phyloP scores from a whole-genome alignment of 2,113 vertebrate species.

The Pan troglodytes region NHGRI_mPanTro3-v2.1_pri NC_072404.2:157470501-157471000 shows the following conservation, averaged over 20 bases:
- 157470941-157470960: not conserved
- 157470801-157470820: not conserved
- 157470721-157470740: not conserved
- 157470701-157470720: not conserved
- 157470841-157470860: not conserved
- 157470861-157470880: slow-evolving; percentile 61
- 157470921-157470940: not conserved
- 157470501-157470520: not conserved
- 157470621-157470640: not conserved
- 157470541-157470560: not conserved
- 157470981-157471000: not conserved
- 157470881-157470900: slow-evolving; percentile 47
- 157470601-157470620: not conserved
- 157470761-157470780: not conserved
- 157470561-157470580: not conserved
- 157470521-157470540: not conserved
- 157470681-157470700: not conserved
- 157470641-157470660: not conserved
- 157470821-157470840: not conserved
- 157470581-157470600: not conserved
- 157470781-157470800: not conserved
- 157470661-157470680: not conserved
- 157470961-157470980: not conserved
- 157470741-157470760: not conserved
- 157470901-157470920: not conserved